Evolutionary conservation across 37 sponge, comb jelly and placozoan genomes (phyloP), one percentile per base, ranked within the genome.

Genomic region (Lycopodina hypogea): DNA sequence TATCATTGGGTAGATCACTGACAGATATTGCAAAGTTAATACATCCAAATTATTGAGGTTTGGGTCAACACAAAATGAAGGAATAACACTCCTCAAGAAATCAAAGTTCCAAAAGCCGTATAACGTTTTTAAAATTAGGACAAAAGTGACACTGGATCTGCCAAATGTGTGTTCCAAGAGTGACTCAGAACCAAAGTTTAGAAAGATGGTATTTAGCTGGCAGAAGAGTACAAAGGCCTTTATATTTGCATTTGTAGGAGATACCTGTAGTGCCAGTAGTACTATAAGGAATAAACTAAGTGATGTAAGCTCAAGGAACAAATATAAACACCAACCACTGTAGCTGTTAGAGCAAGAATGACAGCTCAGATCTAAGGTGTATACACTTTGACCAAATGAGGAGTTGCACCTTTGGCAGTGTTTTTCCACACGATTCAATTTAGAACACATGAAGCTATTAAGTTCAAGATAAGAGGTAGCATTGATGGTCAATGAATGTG

Each of bases 101-200:
- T 88, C 62, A 14, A 88, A 52, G 65, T 88, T 88, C 75, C 66
- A 68, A 40, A 88, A 73, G 23, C 84, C 70, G 39, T 83, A 83
- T 19, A 66, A 28, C 0, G 61, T 40, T 29, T 60, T 2, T 1
- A 80, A 8, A 58, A 71, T 23, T 33, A 14, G 52, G 34, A 70
- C 30, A 18, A 68, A 38, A 3, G 24, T 40, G 19, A 18, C 35
- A 33, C 58, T 30, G 19, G 32, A n/a, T 26, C 4, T 19, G 35
- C 61, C 29, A 19, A 79, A 55, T 0, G 61, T 3, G 56, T 52
- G 34, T 2, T 37, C 41, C 22, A 32, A 68, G 24, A 41, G 22
- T 11, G 38, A 2, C 35, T 26, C 58, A 12, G 70, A 55, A 0
- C 80, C 61, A 32, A 60, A 60, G 22, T 42, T 39, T 6, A 80